A percentile compares a stretch with the other conserved stretches of the same genome.
phyloP scores from a whole-genome alignment of 92 coral and sea anemone genomes.

The Epizoanthus rinbou region DNA sequence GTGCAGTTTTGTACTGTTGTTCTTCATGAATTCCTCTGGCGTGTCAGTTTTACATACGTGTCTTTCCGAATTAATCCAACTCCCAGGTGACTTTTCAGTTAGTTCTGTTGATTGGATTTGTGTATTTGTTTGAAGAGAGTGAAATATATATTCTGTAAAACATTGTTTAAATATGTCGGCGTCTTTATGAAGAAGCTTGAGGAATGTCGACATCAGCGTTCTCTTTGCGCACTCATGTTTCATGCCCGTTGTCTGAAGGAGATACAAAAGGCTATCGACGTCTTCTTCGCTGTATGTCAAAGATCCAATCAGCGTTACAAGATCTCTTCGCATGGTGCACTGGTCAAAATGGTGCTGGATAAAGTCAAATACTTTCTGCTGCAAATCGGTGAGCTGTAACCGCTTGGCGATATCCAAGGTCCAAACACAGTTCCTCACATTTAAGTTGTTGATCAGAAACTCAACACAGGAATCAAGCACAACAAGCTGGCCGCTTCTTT shows the following conservation, averaged over 20 bases:
- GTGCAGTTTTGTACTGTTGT: background rate
- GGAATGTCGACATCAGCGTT: background rate
- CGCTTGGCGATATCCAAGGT: slow-evolving; percentile 8
- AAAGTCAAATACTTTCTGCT: background rate
- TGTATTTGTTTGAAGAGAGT: background rate
- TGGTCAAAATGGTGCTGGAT: background rate
- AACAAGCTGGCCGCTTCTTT: background rate
- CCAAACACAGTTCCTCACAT: background rate
- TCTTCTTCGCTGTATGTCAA: slow-evolving; percentile 19
- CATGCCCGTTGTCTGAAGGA: slow-evolving; percentile 18
- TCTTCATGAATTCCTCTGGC: background rate
- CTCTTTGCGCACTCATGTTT: background rate
- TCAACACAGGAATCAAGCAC: background rate
- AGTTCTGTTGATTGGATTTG: background rate
- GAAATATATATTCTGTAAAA: slow-evolving; percentile 8
- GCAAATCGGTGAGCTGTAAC: background rate
- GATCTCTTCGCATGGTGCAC: background rate
- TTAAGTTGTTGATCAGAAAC: background rate
- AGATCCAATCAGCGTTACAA: slow-evolving; percentile 10
- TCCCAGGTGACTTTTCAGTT: background rate
- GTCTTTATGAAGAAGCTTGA: slow-evolving; percentile 2
- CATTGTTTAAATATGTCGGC: slow-evolving; percentile 3
- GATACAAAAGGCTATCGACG: background rate
- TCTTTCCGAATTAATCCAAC: background rate
- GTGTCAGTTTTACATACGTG: background rate